phyloP scores from a whole-genome alignment of 2,113 vertebrate genomes.

The Hydrochoerus hydrochaeris region DNA sequence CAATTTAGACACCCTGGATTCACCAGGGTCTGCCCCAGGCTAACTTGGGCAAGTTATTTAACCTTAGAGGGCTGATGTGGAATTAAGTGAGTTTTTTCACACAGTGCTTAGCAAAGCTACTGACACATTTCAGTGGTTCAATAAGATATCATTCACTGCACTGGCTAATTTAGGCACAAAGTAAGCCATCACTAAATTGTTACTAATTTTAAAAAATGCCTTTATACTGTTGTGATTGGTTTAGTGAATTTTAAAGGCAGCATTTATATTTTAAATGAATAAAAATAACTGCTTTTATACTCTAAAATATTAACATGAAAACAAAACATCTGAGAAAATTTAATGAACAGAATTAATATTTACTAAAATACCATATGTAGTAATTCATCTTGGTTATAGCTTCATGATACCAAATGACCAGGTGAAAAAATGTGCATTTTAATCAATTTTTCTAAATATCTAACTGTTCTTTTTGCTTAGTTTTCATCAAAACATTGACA shows the following conservation, averaged over 20 bases:
- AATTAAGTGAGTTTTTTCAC: conserved; percentile 25
- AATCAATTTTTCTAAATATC: neutral
- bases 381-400: neutral
- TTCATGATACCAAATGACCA: neutral
- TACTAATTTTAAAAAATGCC: neutral
- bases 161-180: neutral
- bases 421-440: neutral
- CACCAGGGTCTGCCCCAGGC: neutral
- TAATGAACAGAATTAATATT: neutral
- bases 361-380: neutral
- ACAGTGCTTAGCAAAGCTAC: neutral
- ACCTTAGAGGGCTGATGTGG: neutral
- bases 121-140: neutral
- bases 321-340: conserved; percentile 14
- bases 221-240: neutral
- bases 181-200: neutral
- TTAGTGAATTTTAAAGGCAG: conserved; percentile 23
- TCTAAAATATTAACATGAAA: neutral
- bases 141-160: neutral
- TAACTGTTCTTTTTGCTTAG: neutral
- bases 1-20: neutral
- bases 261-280: neutral
- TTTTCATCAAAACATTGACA: conserved; percentile 19
- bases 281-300: neutral
- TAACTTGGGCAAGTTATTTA: neutral